Base-by-base conservation (phyloP, 2,888 invertebrate species). In the Conchocele bisecta region DNA sequence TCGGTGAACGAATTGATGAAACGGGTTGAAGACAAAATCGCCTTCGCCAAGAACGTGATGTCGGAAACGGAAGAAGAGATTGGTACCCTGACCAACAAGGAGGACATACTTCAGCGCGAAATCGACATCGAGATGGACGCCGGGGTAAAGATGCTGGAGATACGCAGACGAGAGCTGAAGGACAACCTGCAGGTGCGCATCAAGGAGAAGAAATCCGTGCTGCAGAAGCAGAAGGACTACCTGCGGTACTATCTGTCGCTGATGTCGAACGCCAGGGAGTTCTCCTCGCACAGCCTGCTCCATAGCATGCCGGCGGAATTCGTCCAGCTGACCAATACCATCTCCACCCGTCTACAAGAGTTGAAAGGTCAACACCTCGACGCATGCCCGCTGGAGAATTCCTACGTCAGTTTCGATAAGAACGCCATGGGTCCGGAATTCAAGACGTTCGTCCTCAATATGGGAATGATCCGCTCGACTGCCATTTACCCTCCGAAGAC, bases 401-500 rank as follows among this genome's bases (percentile, higher is more conserved):
- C 79, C 17, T 79, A 79, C 35, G 69, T 81, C 11, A 66, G 73
- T 6, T 81, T 81, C 54, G 81, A 81, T 37, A 71, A 73, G 28
- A 67, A 75, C 29, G 48, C 69, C 3, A 76, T 81, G 76, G 81
- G 81, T 13, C 69, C 70, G 2, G 75, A 72, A 13, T 81, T 81
- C 46, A 81, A 81, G 53, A 58, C 48, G 15, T 79, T 71, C 37
- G 74, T 79, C 22, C 42, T 79, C 22, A 75, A 63, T 3, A 81
- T 81, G 81, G 81, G 81, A 4, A 69, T 77, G 37, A 76, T 81
- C 50, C 57, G 81, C 33, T 81, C 81, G 3, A 81, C 78, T 0
- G 78, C 81, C 1, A 81, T 81, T n/a, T 81, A 69, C 37, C 81
- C 81, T n/a, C 81, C 81, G 0, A 79, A 81, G 39, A 79, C 81